Evolutionary conservation across 1,140 invertebrate genomes (phyloP).

Genomic region (Caenorhabditis briggsae): DNA sequence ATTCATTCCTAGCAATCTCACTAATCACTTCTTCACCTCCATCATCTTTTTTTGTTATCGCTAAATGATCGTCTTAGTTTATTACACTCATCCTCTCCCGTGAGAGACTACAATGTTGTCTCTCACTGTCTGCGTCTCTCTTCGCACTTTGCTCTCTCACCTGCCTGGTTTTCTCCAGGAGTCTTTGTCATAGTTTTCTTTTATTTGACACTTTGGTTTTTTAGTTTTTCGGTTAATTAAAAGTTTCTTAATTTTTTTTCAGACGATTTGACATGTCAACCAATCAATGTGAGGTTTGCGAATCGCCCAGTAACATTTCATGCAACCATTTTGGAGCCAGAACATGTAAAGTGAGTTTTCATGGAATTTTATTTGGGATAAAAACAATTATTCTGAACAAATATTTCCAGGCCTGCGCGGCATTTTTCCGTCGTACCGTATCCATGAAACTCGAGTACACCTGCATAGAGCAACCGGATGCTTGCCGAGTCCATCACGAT

Average conservation of each 20-base stretch:
- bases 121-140: slow-evolving; percentile 18
- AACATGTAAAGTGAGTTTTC: slow-evolving; percentile 24
- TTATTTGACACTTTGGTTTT: not conserved
- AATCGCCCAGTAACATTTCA: not conserved
- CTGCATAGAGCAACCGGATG: not conserved
- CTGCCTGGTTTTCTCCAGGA: not conserved
- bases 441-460: slow-evolving; percentile 38
- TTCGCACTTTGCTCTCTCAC: not conserved
- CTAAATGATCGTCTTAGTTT: too few relatives aligned
- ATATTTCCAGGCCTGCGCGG: slow-evolving; percentile 21
- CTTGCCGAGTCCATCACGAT: slow-evolving; percentile 13
- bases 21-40: too few relatives aligned
- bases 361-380: too few relatives aligned
- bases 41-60: too few relatives aligned
- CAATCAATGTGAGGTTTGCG: not conserved
- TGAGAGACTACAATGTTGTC: slow-evolving; percentile 46
- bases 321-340: slow-evolving; percentile 41
- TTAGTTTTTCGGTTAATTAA: too few relatives aligned
- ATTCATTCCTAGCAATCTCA: too few relatives aligned
- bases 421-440: slow-evolving; percentile 33
- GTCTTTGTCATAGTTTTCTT: not conserved
- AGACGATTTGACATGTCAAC: not conserved
- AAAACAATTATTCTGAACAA: not conserved
- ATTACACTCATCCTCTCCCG: not conserved
- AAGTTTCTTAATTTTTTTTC: not conserved